These are phyloP conservation scores for Macrosteles quadrilineatus DNA, from an alignment of 1,140 invertebrate species.

Conservation along the genomic window DNA sequence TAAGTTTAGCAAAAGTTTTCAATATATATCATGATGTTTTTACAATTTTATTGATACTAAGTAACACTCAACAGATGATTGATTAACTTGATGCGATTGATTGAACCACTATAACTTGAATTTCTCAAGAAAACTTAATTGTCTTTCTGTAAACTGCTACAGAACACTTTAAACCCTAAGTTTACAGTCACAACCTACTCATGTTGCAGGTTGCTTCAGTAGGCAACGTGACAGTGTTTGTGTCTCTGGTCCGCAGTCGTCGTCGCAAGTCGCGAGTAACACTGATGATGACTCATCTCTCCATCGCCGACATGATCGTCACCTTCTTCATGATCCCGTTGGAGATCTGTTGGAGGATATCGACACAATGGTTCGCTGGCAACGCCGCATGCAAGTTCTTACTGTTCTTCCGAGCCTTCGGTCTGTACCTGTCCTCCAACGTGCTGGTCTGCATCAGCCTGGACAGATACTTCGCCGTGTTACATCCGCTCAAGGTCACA, in stretches of 20 bases:
- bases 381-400: constrained; percentile 73
- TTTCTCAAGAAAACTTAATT: too few relatives aligned
- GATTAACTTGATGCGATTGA: too few relatives aligned
- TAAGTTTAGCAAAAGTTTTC: too few relatives aligned
- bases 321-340: constrained; percentile 77
- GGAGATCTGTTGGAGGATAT: constrained; percentile 78
- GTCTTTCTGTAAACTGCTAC: too few relatives aligned
- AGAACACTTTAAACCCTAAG: too few relatives aligned
- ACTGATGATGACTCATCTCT: constrained; percentile 74
- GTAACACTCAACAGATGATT: too few relatives aligned
- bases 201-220: constrained; percentile 58
- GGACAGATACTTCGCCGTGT: constrained; percentile 76
- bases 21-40: too few relatives aligned
- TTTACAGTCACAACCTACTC: too few relatives aligned
- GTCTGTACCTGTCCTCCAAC: constrained; percentile 79
- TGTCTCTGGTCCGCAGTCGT: constrained; percentile 67
- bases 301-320: constrained; percentile 75
- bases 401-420: constrained; percentile 73
- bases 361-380: constrained; percentile 76
- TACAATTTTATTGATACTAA: too few relatives aligned
- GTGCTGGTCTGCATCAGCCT: constrained; percentile 78
- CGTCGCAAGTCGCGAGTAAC: constrained; percentile 72
- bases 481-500: constrained; percentile 70
- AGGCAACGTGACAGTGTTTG: constrained; percentile 76
- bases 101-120: too few relatives aligned